Percentiles rank a stretch among this genome's conserved stretches.
These are phyloP conservation scores for Harpalus rubripes DNA, from an alignment of 2,888 invertebrate species.

Conservation along the genomic window DNA sequence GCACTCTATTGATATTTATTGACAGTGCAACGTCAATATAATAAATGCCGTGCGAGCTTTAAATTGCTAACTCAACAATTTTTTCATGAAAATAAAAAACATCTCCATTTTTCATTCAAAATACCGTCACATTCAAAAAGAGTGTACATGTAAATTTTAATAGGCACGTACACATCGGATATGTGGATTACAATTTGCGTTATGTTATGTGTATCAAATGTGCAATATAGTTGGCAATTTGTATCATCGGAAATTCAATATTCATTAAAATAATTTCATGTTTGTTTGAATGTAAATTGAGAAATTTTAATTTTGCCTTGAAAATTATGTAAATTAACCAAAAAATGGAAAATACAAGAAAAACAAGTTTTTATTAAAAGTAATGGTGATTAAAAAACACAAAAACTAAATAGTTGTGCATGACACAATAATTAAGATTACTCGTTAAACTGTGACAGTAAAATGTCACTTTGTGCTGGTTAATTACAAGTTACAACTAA, in stretches of 20 bases:
- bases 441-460: too few species aligned
- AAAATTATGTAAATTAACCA: too few species aligned
- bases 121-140: background rate
- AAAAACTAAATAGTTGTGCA: too few species aligned
- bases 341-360: too few species aligned
- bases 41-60: background rate
- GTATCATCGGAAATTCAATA: background rate
- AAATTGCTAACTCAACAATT: slow-evolving; percentile 2
- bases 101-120: background rate
- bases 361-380: too few species aligned
- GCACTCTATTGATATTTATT: slow-evolving; percentile 43
- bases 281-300: too few species aligned
- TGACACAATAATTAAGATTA: too few species aligned
- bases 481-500: too few species aligned
- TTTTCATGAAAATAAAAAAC: background rate
- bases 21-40: slow-evolving; percentile 20
- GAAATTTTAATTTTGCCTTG: too few species aligned
- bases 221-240: background rate
- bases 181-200: background rate
- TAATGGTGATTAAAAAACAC: too few species aligned
- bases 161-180: background rate
- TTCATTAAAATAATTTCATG: too few species aligned
- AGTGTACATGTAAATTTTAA: background rate
- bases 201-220: background rate
- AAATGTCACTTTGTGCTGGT: too few species aligned